Percentiles rank a stretch among this genome's conserved stretches.
Evolutionary conservation across 2,797 vertebrate genomes (phyloP).

Genomic region (Fistularia tabacaria): DNA sequence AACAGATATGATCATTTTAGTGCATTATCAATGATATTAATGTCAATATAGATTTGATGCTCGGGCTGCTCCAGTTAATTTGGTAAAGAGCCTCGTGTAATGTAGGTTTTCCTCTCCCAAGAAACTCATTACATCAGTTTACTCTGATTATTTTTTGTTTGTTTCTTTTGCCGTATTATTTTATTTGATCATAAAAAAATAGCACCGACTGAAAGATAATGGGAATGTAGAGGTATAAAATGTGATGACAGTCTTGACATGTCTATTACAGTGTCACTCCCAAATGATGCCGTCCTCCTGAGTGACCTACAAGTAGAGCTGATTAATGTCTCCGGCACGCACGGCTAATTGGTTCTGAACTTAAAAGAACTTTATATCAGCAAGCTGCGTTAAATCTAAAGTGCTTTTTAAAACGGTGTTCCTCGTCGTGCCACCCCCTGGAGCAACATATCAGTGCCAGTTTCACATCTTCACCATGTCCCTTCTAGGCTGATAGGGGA

Average conservation of each 20-base stretch:
- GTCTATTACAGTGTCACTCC: background rate
- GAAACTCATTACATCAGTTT: too few species aligned
- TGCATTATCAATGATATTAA: too few species aligned
- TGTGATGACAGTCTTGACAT: background rate
- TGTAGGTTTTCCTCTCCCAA: too few species aligned
- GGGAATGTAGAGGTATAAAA: background rate
- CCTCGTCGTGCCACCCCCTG: constrained; percentile 15
- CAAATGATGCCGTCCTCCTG: background rate
- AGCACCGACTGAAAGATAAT: background rate
- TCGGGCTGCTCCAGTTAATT: too few species aligned
- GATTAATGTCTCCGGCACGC: constrained; percentile 12
- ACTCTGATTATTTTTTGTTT: too few species aligned
- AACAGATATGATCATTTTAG: too few species aligned
- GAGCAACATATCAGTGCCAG: constrained; percentile 28
- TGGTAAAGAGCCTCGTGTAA: too few species aligned
- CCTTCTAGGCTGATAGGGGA: constrained; percentile 35
- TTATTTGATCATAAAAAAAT: background rate
- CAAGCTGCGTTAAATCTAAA: constrained; percentile 19
- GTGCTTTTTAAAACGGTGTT: constrained; percentile 22
- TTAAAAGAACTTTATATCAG: constrained; percentile 13
- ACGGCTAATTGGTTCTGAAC: constrained; percentile 25
- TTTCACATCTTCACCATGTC: constrained; percentile 47
- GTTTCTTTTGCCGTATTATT: background rate
- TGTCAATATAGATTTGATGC: too few species aligned
- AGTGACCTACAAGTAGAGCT: constrained; percentile 6